Conservation (phyloP, 2,797 vertebrate species). For the Spinus olivaceus region DNA sequence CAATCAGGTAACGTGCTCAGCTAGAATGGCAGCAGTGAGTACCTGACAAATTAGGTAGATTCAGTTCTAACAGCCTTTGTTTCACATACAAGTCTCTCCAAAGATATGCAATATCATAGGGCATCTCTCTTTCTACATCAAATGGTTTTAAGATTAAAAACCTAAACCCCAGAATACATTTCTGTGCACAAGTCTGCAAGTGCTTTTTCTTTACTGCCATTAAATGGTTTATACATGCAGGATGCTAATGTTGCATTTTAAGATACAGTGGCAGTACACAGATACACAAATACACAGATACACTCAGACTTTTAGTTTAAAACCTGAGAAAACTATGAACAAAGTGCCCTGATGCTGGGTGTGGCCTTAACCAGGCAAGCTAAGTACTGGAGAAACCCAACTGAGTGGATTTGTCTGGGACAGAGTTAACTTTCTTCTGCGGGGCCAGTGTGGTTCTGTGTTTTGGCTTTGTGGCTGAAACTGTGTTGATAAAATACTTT, state of each 20-base stretch:
- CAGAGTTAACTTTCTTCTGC: neutral
- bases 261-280: neutral
- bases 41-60: neutral
- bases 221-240: neutral
- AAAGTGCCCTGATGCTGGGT: neutral
- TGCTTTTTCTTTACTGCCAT: neutral
- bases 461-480: neutral
- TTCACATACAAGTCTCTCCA: neutral
- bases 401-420: neutral
- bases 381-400: neutral
- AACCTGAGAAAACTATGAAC: neutral
- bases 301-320: neutral
- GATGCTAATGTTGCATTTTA: neutral
- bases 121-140: neutral
- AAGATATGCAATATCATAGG: neutral
- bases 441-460: neutral
- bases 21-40: neutral
- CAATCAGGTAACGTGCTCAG: neutral
- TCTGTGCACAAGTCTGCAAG: neutral
- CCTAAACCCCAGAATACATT: neutral
- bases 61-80: neutral
- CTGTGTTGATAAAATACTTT: neutral
- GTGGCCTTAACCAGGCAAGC: neutral
- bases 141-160: neutral
- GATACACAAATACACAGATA: neutral